phyloP scores from a whole-genome alignment of 2,113 vertebrate genomes.

The Leptobrachium leishanense region DNA sequence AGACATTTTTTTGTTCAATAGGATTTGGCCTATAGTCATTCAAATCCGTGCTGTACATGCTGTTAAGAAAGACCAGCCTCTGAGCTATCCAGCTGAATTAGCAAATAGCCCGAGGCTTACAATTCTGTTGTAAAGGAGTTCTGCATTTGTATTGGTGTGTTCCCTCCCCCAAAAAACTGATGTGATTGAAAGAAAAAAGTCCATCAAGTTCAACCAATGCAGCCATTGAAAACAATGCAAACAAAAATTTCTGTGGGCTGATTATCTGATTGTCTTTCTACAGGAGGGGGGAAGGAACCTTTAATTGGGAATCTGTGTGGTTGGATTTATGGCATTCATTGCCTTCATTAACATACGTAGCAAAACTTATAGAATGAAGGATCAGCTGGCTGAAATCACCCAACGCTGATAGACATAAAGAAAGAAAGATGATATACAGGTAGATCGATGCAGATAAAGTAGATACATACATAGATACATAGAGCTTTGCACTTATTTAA shows the following conservation, averaged over 20 bases:
- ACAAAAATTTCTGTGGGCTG: background rate
- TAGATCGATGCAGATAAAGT: too few species aligned
- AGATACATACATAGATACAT: too few species aligned
- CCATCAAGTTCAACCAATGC: background rate
- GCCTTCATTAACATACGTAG: too few species aligned
- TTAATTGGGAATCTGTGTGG: too few species aligned
- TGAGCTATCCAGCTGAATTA: background rate
- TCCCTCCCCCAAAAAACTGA: background rate
- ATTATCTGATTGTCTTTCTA: background rate
- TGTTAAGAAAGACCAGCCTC: background rate
- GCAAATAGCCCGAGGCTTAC: background rate
- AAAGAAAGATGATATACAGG: too few species aligned
- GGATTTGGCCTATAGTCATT: background rate
- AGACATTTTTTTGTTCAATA: background rate
- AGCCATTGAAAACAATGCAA: background rate
- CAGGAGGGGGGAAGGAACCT: background rate
- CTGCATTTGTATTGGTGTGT: background rate
- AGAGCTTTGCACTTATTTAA: too few species aligned
- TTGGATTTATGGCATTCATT: too few species aligned
- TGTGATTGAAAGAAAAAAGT: background rate
- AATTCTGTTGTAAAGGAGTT: background rate
- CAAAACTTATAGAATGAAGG: too few species aligned
- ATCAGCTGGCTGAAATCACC: too few species aligned
- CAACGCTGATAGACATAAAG: too few species aligned
- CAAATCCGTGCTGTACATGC: background rate